Evolutionary conservation across 2,888 invertebrate genomes (phyloP).

Genomic region (Euzetes globulus): DNA sequence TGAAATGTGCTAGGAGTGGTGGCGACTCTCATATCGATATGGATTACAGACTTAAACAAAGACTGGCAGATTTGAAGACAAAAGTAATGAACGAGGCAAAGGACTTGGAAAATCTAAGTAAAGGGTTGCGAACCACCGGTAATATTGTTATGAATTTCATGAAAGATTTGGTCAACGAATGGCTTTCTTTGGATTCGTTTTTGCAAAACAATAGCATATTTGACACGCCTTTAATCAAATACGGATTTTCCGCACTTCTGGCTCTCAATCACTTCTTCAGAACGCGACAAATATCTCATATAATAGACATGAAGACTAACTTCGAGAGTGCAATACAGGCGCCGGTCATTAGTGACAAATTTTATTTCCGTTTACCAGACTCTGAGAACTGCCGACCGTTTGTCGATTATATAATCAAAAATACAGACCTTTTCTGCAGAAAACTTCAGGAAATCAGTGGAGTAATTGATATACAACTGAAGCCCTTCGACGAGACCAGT

Average conservation of each 20-base stretch:
- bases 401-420: too few species aligned
- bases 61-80: too few species aligned
- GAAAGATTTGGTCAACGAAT: background rate
- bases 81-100: background rate
- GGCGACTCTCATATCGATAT: background rate
- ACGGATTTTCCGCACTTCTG: background rate
- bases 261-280: background rate
- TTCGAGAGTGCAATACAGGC: background rate
- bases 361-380: too few species aligned
- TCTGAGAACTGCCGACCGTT: too few species aligned
- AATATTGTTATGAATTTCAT: background rate
- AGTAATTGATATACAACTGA: background rate
- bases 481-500: background rate
- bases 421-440: background rate
- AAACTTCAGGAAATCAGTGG: background rate
- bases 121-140: background rate
- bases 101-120: background rate
- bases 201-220: background rate
- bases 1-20: background rate
- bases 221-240: slow-evolving; percentile 5
- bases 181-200: background rate
- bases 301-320: background rate
- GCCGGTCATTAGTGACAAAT: background rate
- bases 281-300: slow-evolving; percentile 3
- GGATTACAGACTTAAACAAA: background rate